Percentiles rank a stretch among this genome's conserved stretches.
Conservation (phyloP, 2,888 invertebrate genomes). For the Timandra comae region DNA sequence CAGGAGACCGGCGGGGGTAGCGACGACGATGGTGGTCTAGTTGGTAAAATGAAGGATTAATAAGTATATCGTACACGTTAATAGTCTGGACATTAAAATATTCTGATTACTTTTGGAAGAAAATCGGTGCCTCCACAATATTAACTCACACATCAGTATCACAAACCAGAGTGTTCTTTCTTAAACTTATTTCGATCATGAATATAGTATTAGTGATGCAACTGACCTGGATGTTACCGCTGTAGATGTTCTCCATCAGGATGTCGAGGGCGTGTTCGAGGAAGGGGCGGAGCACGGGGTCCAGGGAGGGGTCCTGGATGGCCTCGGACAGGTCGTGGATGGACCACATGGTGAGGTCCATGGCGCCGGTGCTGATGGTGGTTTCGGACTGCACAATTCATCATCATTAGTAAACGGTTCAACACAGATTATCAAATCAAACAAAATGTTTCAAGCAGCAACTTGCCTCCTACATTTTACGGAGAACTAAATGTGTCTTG, state of each 20-base stretch:
- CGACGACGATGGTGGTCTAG: slow-evolving; percentile 22
- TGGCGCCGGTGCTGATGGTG: slow-evolving; percentile 28
- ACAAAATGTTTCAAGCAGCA: too few relatives aligned
- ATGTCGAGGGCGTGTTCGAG: slow-evolving; percentile 41
- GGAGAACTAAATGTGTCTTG: too few relatives aligned
- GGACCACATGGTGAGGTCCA: slow-evolving; percentile 30
- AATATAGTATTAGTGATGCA: too few relatives aligned
- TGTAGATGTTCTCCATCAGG: slow-evolving; percentile 35
- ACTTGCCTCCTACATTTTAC: too few relatives aligned
- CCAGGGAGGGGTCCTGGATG: slow-evolving; percentile 38
- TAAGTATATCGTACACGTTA: background rate
- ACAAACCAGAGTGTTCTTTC: too few relatives aligned
- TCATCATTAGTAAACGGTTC: too few relatives aligned
- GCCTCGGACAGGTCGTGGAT: slow-evolving; percentile 36
- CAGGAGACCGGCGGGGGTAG: slow-evolving; percentile 25
- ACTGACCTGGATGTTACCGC: slow-evolving; percentile 21
- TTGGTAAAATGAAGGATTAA: background rate
- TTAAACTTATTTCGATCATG: too few relatives aligned
- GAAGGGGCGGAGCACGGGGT: slow-evolving; percentile 39
- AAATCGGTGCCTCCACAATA: too few relatives aligned
- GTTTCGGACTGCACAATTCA: slow-evolving; percentile 28
- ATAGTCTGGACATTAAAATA: too few relatives aligned
- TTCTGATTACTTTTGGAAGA: too few relatives aligned
- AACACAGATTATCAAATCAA: too few relatives aligned
- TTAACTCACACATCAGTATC: too few relatives aligned